Evolutionary conservation across 1,140 invertebrate genomes (phyloP), one percentile per base, ranked within the genome.

Genomic region (Anadara kagoshimensis): DNA sequence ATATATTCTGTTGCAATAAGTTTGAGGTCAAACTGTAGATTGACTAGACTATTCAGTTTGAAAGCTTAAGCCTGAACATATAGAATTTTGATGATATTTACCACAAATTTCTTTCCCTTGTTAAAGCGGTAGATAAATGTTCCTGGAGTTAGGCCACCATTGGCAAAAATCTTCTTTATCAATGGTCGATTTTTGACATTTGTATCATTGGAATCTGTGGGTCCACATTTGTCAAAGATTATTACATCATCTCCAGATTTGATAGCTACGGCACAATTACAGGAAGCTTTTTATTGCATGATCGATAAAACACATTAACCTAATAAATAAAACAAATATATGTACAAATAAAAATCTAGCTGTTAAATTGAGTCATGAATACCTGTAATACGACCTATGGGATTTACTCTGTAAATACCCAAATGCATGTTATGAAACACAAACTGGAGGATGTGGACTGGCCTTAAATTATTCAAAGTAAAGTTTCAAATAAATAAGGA

Each of bases 211-310:
- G 75, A 24, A 61, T 75, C 45, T 24, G 51, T 49, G 10, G 74
- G 59, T 22, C 78, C 77, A 74, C 85, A 86, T 26, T 78, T 72
- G 58, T 86, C 83, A 41, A 87, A 68, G 2, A 83, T 69, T 14
- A 87, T 82, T 41, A 86, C 83, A 70, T 87, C 84, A 71, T 85
- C 84, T 12, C 75, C 78, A 14, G 78, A 75, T 43, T 51, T 78
- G 16, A 85, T 72, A 18, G 82, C 82, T 18, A 86, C 79, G 45
- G 79, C 84, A 76, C 85, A 87, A 58, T 83, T 80, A 69, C 85
- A 87, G 26, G 83, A 71, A 3, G 83, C 76, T 53, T 51, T 1
- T 24, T 57, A 47, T 67, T 80, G 61, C 81, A 83, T 12, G 57
- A 64, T 18, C 78, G 71, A 22, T 79, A 71, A 70, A 79, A 80